Evolutionary conservation across 2,797 vertebrate species (phyloP), one percentile per base, ranked within the genome.

Genomic region (Myripristis murdjan): DNA sequence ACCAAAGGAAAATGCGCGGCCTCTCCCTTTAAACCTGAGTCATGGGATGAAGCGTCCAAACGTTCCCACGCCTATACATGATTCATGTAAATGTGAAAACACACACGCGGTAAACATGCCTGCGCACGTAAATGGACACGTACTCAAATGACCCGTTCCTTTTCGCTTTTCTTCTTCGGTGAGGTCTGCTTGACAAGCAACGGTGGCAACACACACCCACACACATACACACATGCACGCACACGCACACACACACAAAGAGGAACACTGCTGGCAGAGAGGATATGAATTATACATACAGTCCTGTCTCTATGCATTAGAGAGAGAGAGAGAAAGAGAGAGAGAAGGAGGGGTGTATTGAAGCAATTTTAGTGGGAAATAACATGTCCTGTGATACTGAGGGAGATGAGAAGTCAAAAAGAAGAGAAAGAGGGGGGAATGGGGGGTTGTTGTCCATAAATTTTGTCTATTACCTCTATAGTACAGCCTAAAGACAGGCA

Each of bases 251-350:
- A 65, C 53, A 65, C 77, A 59, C 68, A 53, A 63, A 91, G 92
- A 94, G 80, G 77, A 90, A 89, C 80, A 75, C 85, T 92, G 88
- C 92, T 91, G 71, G 94, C 88, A 91, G 93, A 93, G 93, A 93
- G 92, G 91, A 83, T 88, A 94, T 96, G 95, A 96, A 97, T 97
- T 95, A 96, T 96, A 95, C 94, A 96, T 95, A 82, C 73, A 62
- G 71, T 37, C 90, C 95, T 95, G 95, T 95, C 95, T 95, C 93
- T 94, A 90, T 91, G 94, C 94, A 97, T 96, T 96, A 96, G 88
- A 82, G 79, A 63, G 67, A 82, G 81, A 87, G 35, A 24, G 62
- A 56, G 67, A 77, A 57, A 49, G 52, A 79, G 28, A 14, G 71
- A 59, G 20, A 63, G 41, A 58, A 15, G 58, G 35, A 59, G 57